Percentiles rank a stretch among this genome's conserved stretches.
Conservation (phyloP, 2,797 vertebrate species). For the Triplophysa bombifrons region DNA sequence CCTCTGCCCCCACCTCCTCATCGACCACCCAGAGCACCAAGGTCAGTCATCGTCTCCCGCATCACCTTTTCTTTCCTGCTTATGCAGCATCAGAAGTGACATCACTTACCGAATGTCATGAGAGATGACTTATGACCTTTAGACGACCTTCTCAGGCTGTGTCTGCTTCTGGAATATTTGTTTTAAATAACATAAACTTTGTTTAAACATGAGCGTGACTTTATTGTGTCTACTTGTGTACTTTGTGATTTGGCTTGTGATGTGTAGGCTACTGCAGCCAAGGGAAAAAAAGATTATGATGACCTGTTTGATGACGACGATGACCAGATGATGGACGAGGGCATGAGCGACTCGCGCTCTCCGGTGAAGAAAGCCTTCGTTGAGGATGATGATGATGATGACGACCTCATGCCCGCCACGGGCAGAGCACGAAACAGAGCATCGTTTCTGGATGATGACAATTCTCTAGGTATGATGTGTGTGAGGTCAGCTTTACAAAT, state of each 20-base stretch:
- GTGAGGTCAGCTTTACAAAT: not conserved
- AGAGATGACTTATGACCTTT: not conserved
- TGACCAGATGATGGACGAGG: constrained; percentile 77
- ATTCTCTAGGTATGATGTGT: constrained; percentile 82
- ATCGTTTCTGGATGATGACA: constrained; percentile 86
- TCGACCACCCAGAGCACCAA: constrained; percentile 54
- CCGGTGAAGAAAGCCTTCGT: constrained; percentile 69
- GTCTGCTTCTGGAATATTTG: not conserved
- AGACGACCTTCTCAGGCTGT: not conserved
- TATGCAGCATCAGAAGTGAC: not conserved
- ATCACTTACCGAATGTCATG: not conserved
- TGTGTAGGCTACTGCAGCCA: constrained; percentile 51
- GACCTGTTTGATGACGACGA: constrained; percentile 89
- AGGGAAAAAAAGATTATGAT: constrained; percentile 75
- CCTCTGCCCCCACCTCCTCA: constrained; percentile 41
- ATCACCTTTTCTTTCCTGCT: not conserved
- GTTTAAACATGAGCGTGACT: too few species aligned
- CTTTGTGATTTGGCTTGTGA: not conserved
- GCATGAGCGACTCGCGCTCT: constrained; percentile 71
- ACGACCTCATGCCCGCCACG: constrained; percentile 74
- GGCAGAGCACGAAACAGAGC: constrained; percentile 75
- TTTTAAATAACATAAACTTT: not conserved
- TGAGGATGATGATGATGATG: constrained; percentile 69
- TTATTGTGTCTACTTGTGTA: not conserved
- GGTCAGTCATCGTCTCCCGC: constrained; percentile 60